Evolutionary conservation across 2,797 vertebrate species (phyloP), one percentile per base, ranked within the genome.

Genomic region (Acanthornis magna): DNA sequence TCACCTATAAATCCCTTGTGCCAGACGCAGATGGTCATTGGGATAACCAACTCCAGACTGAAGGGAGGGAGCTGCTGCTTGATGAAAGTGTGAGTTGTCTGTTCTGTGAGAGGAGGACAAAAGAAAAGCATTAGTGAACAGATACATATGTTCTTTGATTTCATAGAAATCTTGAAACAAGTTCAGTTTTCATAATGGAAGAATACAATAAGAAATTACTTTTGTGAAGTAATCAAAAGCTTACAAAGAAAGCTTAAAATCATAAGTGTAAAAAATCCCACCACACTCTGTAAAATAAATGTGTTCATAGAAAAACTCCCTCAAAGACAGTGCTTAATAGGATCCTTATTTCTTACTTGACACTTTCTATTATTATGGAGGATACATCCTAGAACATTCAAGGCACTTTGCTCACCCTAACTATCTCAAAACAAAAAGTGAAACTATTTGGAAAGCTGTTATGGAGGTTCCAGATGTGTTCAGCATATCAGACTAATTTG

Each of bases 231-330:
- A 57, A 45, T 29, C 11, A 67, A 77, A 88, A 83, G 5, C 10
- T 63, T 60, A 34, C 6, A 60, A 48, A 19, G 21, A 63, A 81
- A 71, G 6, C 5, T 76, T 65, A 54, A 76, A 71, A 67, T 53
- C 8, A 71, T 36, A 77, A 66, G 66, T 36, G 4, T 45, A 18
- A 21, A 23, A 50, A 21, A 13, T 0, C 0, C 0, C 5, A 11
- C 1, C 62, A 26, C 6, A 38, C 9, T 34, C 22, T 29, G 6
- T 48, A 34, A 88, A 91, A 81, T 47, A 67, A 75, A 68, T 21
- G 6, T 55, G 4, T 2, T 67, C 34, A 13, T 38, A 51, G 20
- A 67, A 67, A 74, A 83, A 5, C 4, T 58, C 6, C 4, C 16
- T 71, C 16, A 36, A 88, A 73, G 29, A 0, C 4, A n/a, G 6